A percentile compares a stretch with the other conserved stretches of the same genome.
These are phyloP conservation scores for Plagiodera versicolora DNA, from an alignment of 2,888 invertebrate genomes.

Conservation along the genomic window DNA sequence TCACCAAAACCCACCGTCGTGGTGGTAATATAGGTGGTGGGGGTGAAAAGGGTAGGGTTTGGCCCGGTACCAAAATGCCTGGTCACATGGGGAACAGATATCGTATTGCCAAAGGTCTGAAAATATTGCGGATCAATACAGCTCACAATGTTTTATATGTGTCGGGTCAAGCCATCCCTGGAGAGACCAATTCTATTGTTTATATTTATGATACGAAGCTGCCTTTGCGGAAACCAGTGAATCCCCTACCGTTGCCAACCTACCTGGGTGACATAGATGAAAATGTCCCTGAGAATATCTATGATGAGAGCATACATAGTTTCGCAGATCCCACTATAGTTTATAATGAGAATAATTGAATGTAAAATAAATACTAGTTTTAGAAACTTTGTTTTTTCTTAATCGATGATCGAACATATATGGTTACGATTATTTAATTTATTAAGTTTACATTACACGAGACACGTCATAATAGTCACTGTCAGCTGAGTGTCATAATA, in stretches of 20 bases:
- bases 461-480: too few species aligned
- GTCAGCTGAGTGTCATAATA: too few species aligned
- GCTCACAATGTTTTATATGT: slow-evolving; percentile 92
- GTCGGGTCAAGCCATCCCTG: slow-evolving; percentile 78
- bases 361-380: background rate
- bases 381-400: background rate
- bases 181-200: slow-evolving; percentile 76
- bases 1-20: slow-evolving; percentile 91
- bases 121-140: slow-evolving; percentile 91
- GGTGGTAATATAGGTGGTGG: slow-evolving; percentile 90
- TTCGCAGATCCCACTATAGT: slow-evolving; percentile 73
- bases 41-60: slow-evolving; percentile 81
- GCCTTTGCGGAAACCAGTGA: slow-evolving; percentile 61
- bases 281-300: slow-evolving; percentile 70
- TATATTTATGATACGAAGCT: slow-evolving; percentile 82
- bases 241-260: slow-evolving; percentile 82
- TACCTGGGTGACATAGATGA: slow-evolving; percentile 61
- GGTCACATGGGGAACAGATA: slow-evolving; percentile 92
- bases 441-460: too few species aligned
- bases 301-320: slow-evolving; percentile 72
- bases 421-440: too few species aligned
- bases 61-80: slow-evolving; percentile 95
- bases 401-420: too few species aligned
- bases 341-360: slow-evolving; percentile 56
- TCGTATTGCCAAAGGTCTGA: slow-evolving; percentile 64